These are phyloP conservation scores for Acridotheres tristis DNA, from an alignment of 2,797 vertebrate species.

Conservation along the genomic window DNA sequence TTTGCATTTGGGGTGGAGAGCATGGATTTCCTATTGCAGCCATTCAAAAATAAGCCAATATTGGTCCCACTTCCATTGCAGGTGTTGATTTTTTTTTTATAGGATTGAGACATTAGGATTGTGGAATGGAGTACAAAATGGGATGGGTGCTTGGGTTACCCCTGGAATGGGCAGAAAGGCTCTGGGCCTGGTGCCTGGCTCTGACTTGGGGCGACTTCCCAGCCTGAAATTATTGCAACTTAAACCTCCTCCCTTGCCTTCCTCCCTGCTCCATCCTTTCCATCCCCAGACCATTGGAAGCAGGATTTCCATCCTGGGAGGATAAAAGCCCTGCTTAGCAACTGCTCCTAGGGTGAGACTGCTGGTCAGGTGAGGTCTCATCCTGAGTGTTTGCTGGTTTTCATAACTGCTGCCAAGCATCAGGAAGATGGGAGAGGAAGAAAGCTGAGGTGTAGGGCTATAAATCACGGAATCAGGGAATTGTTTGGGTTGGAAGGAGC, in stretches of 20 bases:
- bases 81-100: neutral
- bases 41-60: neutral
- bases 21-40: neutral
- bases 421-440: neutral
- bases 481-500: neutral
- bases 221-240: neutral
- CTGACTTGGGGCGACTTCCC: neutral
- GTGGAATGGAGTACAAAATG: neutral
- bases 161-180: neutral
- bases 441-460: neutral
- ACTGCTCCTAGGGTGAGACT: neutral
- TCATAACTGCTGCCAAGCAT: neutral
- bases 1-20: rapidly evolving
- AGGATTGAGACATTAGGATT: neutral
- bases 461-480: neutral
- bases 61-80: neutral
- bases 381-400: neutral
- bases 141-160: neutral
- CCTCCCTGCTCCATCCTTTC: neutral
- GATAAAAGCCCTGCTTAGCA: neutral
- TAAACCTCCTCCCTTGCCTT: neutral
- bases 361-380: neutral
- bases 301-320: neutral
- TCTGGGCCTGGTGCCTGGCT: neutral
- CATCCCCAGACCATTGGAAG: neutral